Evolutionary conservation across 2,113 vertebrate genomes (phyloP), one percentile per base, ranked within the genome.

Genomic region (Myodes glareolus): DNA sequence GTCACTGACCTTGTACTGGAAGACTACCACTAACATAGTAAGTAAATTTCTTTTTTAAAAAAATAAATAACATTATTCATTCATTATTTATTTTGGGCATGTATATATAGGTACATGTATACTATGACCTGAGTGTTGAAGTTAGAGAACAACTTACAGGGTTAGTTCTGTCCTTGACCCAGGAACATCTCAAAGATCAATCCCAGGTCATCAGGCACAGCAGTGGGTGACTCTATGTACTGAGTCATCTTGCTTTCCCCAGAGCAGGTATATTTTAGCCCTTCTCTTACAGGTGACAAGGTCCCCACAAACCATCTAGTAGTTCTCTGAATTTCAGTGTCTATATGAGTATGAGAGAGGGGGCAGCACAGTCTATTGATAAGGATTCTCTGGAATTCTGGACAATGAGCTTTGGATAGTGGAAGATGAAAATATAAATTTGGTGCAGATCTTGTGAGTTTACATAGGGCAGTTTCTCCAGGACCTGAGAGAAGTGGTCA

Each of bases 281-380:
- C 2, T 2, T 84, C 16, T 63, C 29, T 29, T 45, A 21, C 0
- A 27, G 75, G 27, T 7, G 7, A 17, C 2, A 47, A 87, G 45
- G 19, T 31, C 23, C 39, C 50, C 29, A 3, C 12, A 1, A 19
- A 39, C 27, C 25, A 12, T 25, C 50, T 9, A 13, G 0, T 3
- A 8, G 14, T 17, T 92, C 47, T 47, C 1, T 29, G 77, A 31
- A 19, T 42, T 58, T 76, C 21, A 85, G 29, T 17, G 6, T 36
- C 7, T 6, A 36, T 6, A 33, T 33, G 7, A 10, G 14, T 36
- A 14, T 33, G 63, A 50, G 25, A 5, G 5, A n/a, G 17, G 39
- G 17, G 4, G 19, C 33, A 2, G 7, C 0, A 2, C 3, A 0
- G 11, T 2, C 27, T 27, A 33, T 10, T 4, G 36, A 7, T 27